Evolutionary conservation across 2,113 vertebrate genomes (phyloP), one percentile per base, ranked within the genome.

Genomic region (Xenopus tropicalis): DNA sequence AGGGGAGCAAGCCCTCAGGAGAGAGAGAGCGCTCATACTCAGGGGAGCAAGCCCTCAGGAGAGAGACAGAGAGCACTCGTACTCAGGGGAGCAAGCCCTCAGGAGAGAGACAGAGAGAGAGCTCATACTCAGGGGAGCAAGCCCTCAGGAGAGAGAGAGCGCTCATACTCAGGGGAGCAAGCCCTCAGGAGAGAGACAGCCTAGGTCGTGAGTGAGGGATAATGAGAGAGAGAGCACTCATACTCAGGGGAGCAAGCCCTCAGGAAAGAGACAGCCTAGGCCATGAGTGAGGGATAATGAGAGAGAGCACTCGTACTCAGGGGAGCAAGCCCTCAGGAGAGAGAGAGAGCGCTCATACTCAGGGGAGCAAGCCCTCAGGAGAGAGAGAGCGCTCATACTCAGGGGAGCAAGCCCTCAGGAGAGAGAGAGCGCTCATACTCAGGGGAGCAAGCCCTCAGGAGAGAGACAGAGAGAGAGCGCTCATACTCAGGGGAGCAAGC

Each of bases 251-350:
- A 48, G 11, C 11, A 48, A 48, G 44, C 25, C 25, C 25, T 29
- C 25, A 11, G 14, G 11, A 10, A 10, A 48, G 11, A 8, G n/a
- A n/a, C n/a, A n/a, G n/a, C n/a, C n/a, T n/a, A n/a, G n/a, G n/a
- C 46, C 93, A 93, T 94, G 70, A 58, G 42, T 8, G 24, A 61
- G 74, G n/a, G 1, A 54, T 1, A n/a, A n/a, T n/a, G 52, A n/a
- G 17, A 54, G 51, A 1, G 52, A 54, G 52, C 16, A n/a, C 14
- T 10, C 16, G n/a, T 9, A 54, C 14, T 17, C 1, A 4, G 46
- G 46, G 16, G 44, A 48, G 11, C 11, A 48, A 48, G 44, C 25
- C 25, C 25, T 29, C 25, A 11, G 14, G 11, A 10, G 70, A 58
- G 42, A 10, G 24, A 61, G 74, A 54, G 1, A 54, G 19, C n/a